A percentile compares a stretch with the other conserved stretches of the same genome.
Conservation (phyloP, 2,888 invertebrate species). For the Tinea pellionella region DNA sequence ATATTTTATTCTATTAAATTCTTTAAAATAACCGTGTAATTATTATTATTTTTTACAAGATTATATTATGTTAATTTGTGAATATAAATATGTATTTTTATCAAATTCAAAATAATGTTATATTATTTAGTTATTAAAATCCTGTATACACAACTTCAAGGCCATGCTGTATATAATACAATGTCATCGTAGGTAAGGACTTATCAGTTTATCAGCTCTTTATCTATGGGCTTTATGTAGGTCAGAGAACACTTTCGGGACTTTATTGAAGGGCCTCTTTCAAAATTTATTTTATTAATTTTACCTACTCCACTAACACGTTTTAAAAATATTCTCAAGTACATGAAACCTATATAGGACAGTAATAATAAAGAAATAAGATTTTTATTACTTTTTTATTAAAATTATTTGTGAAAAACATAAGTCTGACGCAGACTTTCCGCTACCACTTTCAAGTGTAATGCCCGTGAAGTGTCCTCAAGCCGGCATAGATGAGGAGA, state of each 20-base stretch:
- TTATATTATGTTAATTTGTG: not conserved
- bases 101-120: not conserved
- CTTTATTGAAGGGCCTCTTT: slow-evolving; percentile 17
- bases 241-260: slow-evolving; percentile 29
- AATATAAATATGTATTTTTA: not conserved
- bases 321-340: too few species aligned
- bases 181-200: slow-evolving; percentile 50
- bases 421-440: too few species aligned
- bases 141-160: slow-evolving; percentile 24
- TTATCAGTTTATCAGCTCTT: slow-evolving; percentile 55
- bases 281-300: not conserved
- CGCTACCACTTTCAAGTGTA: too few species aligned
- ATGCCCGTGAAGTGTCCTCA: too few species aligned
- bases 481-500: too few species aligned
- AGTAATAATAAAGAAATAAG: too few species aligned
- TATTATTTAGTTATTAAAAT: not conserved
- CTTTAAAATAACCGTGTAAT: too few species aligned
- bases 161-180: slow-evolving; percentile 30
- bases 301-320: not conserved
- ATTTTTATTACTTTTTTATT: too few species aligned
- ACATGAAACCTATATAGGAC: too few species aligned
- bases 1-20: too few species aligned
- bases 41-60: too few species aligned
- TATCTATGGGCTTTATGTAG: slow-evolving; percentile 44
- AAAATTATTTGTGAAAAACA: too few species aligned